A percentile compares a stretch with the other conserved stretches of the same genome.
Evolutionary conservation across 2,113 vertebrate species (phyloP).

Genomic region (Lepisosteus oculatus): DNA sequence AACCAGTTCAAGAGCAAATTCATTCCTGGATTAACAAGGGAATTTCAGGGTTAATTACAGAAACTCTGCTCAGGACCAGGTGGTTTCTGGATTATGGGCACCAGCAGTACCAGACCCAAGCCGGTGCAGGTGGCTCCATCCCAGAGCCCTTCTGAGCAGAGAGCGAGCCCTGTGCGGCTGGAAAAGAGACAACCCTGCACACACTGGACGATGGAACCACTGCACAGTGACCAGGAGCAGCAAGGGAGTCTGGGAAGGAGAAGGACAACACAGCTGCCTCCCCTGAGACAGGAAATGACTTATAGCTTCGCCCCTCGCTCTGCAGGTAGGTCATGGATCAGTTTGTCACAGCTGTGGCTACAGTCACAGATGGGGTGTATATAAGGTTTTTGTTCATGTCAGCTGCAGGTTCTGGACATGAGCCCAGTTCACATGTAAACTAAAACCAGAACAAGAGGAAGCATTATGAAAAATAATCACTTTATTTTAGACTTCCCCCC

Average conservation of each 20-base stretch:
- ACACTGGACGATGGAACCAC: slow-evolving; percentile 41
- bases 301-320: slow-evolving; percentile 25
- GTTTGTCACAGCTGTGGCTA: too few relatives aligned
- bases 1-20: too few relatives aligned
- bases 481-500: too few relatives aligned
- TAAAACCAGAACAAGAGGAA: background rate
- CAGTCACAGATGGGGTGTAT: too few relatives aligned
- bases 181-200: slow-evolving; percentile 14
- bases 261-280: slow-evolving; percentile 36
- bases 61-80: background rate
- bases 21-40: background rate
- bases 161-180: background rate
- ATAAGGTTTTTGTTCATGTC: too few relatives aligned
- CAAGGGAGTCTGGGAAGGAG: slow-evolving; percentile 30
- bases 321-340: slow-evolving; percentile 43
- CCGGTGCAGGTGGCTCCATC: slow-evolving; percentile 48
- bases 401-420: too few relatives aligned
- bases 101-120: slow-evolving; percentile 46
- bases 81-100: slow-evolving; percentile 45
- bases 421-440: background rate
- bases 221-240: slow-evolving; percentile 20
- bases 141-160: slow-evolving; percentile 26
- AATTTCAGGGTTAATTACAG: background rate
- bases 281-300: slow-evolving; percentile 43
- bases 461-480: too few relatives aligned